Evolutionary conservation across 1,140 invertebrate genomes (phyloP), one percentile per base, ranked within the genome.

Genomic region (Apis florea): DNA sequence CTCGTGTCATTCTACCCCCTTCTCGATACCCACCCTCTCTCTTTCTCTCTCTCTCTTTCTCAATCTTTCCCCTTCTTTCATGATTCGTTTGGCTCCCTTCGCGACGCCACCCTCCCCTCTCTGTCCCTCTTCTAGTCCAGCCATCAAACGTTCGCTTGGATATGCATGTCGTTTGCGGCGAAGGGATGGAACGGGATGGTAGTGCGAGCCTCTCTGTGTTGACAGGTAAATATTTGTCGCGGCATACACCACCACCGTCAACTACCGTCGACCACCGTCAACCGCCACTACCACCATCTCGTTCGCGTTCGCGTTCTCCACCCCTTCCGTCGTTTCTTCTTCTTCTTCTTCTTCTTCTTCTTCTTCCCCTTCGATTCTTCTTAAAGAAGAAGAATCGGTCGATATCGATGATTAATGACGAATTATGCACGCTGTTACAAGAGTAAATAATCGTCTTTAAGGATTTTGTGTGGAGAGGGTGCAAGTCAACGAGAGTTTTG

Each of bases 141-240:
- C 72, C 77, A 71, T 83, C 85, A 76, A 87, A 87, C 86, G 86
- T 86, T 80, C 87, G 83, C 85, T 84, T 83, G 87, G 78, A 84
- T 85, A 88, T 89, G 87, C 89, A 88, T 86, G 83, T 87, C 90
- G 90, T 91, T 90, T 90, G 88, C 87, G 88, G 89, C 85, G 83
- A 68, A 78, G 74, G 70, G 82, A 79, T 83, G 83, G 85, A 85
- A 67, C 76, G 79, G 83, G 83, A 73, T 87, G 83, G 85, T 87
- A 89, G 88, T 73, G 85, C 89, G 90, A 90, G 86, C 88, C 85
- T 90, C 88, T 88, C 86, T 86, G 74, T 92, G 91, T 92, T 92
- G 92, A 92, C 92, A 89, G 85, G 91, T 90, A 93, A 93, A 93
- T 93, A 93, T 93, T 93, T 93, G 90, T 91, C 90, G 88, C 92